Percentiles rank a stretch among this genome's conserved stretches.
These are phyloP conservation scores for Dascyllus trimaculatus DNA, from an alignment of 2,113 vertebrate species.

Conservation along the genomic window DNA sequence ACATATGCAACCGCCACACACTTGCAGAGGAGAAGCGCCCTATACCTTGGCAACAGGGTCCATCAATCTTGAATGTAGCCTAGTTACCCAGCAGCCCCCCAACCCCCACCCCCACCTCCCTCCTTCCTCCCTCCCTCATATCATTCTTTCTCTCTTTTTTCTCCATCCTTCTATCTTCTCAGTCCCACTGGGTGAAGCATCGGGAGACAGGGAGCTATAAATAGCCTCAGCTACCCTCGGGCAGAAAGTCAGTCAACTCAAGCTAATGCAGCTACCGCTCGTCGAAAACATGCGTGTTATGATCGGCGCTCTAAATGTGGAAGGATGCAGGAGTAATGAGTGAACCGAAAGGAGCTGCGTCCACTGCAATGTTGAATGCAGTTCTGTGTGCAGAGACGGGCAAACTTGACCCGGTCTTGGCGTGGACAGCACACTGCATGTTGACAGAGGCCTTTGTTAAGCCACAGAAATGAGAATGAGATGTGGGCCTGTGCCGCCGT, in stretches of 20 bases:
- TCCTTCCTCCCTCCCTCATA: constrained; percentile 16
- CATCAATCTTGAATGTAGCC: constrained; percentile 75
- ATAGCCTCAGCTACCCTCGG: constrained; percentile 72
- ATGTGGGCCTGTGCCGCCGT: constrained; percentile 51
- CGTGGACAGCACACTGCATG: not conserved
- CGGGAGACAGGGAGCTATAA: constrained; percentile 77
- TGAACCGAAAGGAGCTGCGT: constrained; percentile 13
- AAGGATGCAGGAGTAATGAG: constrained; percentile 22
- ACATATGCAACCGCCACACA: constrained; percentile 20
- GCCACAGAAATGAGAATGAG: constrained; percentile 50
- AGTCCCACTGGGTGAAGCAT: constrained; percentile 71
- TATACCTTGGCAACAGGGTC: constrained; percentile 66
- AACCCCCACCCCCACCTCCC: constrained; percentile 32
- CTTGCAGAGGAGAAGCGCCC: constrained; percentile 40
- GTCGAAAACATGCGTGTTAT: constrained; percentile 64
- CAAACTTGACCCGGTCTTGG: constrained; percentile 21
- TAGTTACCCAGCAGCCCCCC: constrained; percentile 73
- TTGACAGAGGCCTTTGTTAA: constrained; percentile 71
- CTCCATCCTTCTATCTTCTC: constrained; percentile 60
- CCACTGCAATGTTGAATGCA: constrained; percentile 9
- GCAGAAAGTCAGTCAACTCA: constrained; percentile 71
- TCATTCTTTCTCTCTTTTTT: constrained; percentile 2
- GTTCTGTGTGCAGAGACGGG: not conserved
- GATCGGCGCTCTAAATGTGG: constrained; percentile 30
- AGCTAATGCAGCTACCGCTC: constrained; percentile 68